These are phyloP conservation scores for Phymastichus coffea DNA, from an alignment of 1,140 invertebrate species.

Conservation along the genomic window DNA sequence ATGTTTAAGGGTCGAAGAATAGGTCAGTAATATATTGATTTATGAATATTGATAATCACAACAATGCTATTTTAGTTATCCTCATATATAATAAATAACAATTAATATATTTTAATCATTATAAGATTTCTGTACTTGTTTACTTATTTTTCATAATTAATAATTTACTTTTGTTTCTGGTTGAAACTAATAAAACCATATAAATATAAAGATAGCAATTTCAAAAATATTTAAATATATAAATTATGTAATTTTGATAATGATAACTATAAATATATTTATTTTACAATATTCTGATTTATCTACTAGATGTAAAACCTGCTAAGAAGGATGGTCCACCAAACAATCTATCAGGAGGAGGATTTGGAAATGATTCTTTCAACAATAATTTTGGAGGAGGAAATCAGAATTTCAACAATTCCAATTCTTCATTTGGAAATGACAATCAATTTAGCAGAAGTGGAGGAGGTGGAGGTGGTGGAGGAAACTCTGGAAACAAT, in stretches of 20 bases:
- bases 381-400: conserved; percentile 14
- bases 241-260: neutral
- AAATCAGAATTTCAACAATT: conserved; percentile 18
- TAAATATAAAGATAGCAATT: too few species aligned
- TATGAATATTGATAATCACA: neutral
- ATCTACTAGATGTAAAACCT: conserved; percentile 59
- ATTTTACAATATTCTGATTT: conserved; percentile 21
- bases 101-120: neutral
- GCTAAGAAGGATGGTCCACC: conserved; percentile 54
- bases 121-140: neutral
- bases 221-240: conserved; percentile 10
- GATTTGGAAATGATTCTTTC: conserved; percentile 27
- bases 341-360: too few species aligned
- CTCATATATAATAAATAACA: neutral
- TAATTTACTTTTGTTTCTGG: neutral
- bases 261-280: conserved; percentile 11
- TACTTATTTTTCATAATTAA: neutral
- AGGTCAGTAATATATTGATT: conserved; percentile 36
- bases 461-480: neutral
- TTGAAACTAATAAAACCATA: too few species aligned
- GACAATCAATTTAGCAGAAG: conserved; percentile 25
- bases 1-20: conserved; percentile 68
- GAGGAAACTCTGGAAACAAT: conserved; percentile 21
- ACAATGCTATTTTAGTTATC: neutral
- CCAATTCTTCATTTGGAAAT: conserved; percentile 15